Evolutionary conservation across 2,888 invertebrate species (phyloP), one percentile per base, ranked within the genome.

Genomic region (Oxystoma pomonae): DNA sequence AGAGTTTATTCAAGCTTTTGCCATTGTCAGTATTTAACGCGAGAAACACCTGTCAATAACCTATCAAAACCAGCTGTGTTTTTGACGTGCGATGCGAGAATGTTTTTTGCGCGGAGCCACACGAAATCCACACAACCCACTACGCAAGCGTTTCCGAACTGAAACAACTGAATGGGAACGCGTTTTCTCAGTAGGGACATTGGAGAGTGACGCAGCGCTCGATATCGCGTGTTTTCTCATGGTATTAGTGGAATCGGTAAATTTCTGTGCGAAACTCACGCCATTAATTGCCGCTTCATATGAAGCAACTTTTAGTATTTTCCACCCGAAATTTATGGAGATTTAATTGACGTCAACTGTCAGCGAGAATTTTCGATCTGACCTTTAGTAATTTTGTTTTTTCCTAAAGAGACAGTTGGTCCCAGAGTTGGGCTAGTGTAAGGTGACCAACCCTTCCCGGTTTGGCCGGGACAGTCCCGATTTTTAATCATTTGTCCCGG

Each of bases 81-180:
- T n/a, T 17, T n/a, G 53, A 18, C n/a, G 53, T 53, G n/a, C 53
- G 53, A n/a, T 5, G n/a, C 16, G 16, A 53, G n/a, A 18, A 9
- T 53, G 19, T 19, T 53, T 53, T 53, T 53, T n/a, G 55, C 19
- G 12, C 16, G 50, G 50, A 16, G 9, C 18, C 18, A 16, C 16
- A 55, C 16, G 20, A 55, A 16, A 19, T n/a, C 55, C 12, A 55
- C 53, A 21, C 22, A 17, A 9, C 20, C 16, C 20, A 21, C 7
- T 22, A 57, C 57, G 57, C 57, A 57, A 17, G 57, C 57, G 57
- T 57, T 57, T 21, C 16, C 35, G 35, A 35, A 35, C 35, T 35
- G n/a, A 35, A 35, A 35, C 35, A 22, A 21, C 16, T 20, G 21
- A 35, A 35, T 35, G 12, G 35, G 5, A 12, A 35, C 5, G 35